Evolutionary conservation across 1,140 invertebrate species (phyloP), one percentile per base, ranked within the genome.

Genomic region (Andricus grossulariae): DNA sequence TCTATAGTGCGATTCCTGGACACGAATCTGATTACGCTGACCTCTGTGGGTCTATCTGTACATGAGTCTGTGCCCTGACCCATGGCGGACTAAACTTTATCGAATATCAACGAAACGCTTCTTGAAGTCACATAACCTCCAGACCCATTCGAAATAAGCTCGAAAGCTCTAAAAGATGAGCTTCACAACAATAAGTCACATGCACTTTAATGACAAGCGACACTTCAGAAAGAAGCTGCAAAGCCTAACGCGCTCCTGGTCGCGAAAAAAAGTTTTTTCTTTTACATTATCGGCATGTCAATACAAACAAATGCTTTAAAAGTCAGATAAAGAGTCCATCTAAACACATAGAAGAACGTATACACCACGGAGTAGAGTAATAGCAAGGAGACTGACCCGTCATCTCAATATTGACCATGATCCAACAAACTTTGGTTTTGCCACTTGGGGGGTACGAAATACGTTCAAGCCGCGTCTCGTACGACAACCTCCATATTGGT

Each of bases 11-110:
- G 89, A 84, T 91, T 91, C 19, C 90, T 86, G 1, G 90, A 91
- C n/a, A 91, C 90, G 71, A 91, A 91, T 84, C 88, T 86, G 54
- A 91, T 91, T 55, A 91, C 90, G 80, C 90, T 91, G 80, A 91
- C 90, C 78, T 91, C 90, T 45, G 89, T 87, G 6, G 90, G 89
- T 72, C 90, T 85, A 71, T 91, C 89, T 10, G 88, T 82, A 70
- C 90, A 91, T 39, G 88, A 87, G 74, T 91, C 90, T 32, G 90
- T 91, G 72, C 90, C 90, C 71, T 91, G 90, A 52, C 90, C 90
- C 90, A 91, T 91, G 76, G 73, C 77, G 66, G 19, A 50, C 73
- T 71, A 32, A 50, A 49, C 72, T 74, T 75, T 50, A 50, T 25
- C n/a, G 57, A n/a, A 70, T 25, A 8, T 57, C 19, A 60, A 70